Evolutionary conservation across 2,797 vertebrate species (phyloP), one percentile per base, ranked within the genome.

Genomic region (Leptodactylus fallax): DNA sequence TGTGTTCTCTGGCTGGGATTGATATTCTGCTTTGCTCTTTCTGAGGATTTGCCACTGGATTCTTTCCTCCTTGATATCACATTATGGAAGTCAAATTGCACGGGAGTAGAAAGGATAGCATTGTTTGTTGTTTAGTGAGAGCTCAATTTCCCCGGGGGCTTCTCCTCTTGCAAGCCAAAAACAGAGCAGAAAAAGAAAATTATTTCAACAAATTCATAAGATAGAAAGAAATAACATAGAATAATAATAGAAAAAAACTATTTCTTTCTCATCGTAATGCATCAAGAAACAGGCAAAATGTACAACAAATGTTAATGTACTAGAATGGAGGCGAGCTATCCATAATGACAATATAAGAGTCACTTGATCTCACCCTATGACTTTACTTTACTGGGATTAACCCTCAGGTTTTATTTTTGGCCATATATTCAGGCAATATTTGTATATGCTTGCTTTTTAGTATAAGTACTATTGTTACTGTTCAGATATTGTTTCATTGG

Each of bases 11-110:
- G 17, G 80, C 47, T 61, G 25, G 63, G 85, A 81, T 83, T 89
- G 85, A 77, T 86, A 86, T 86, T 89, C 85, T 67, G 81, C 72
- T 77, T 71, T 83, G 63, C 61, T 81, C 60, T 76, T 86, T 55
- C 84, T 79, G 88, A 89, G 88, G 84, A 86, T 89, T 89, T 89
- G 88, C 88, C 85, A 86, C 88, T 89, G 88, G 81, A 89, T 85
- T 86, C 79, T 81, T 79, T 86, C 84, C 88, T 85, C 77, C 88
- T 89, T 86, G 88, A 89, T 89, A 89, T 89, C 85, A 86, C 88
- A 89, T 89, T 89, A 89, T 89, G 85, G 88, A 89, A 86, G 88
- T 89, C 88, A 89, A 89, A 89, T 89, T 89, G 84, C 85, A 86
- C 61, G 21, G 45, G 79, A 89, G 85, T 89, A 89, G 88, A 86